Evolutionary conservation across 2,888 invertebrate species (phyloP).

Genomic region (Lasioglossum marginatum): DNA sequence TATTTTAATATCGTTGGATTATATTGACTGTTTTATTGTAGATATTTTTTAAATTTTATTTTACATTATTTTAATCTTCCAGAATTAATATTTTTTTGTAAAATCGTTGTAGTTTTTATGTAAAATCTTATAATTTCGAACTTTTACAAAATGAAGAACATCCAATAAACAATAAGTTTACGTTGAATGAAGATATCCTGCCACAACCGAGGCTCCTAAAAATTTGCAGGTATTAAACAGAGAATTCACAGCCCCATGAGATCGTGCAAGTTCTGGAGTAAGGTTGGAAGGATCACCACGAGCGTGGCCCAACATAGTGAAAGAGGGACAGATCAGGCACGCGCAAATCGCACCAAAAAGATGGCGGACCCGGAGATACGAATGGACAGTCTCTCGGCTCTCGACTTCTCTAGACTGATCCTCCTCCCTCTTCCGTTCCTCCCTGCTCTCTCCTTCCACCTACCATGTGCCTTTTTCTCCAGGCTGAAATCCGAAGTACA

Average conservation of each 20-base stretch:
- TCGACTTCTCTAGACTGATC: constrained; percentile 38
- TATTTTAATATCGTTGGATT: not conserved
- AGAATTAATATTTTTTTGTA: no score
- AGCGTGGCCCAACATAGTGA: not conserved
- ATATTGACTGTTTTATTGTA: not conserved
- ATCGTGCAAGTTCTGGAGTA: not conserved
- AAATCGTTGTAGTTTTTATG: no score
- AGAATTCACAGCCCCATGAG: not conserved
- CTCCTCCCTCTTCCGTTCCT: constrained; percentile 35
- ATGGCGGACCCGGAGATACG: constrained; percentile 64
- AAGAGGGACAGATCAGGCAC: constrained; percentile 50
- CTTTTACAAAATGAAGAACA: not conserved
- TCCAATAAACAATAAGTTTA: not conserved
- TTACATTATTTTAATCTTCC: no score
- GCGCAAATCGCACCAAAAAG: constrained; percentile 68
- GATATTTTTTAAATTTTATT: no score
- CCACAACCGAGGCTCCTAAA: rapidly evolving
- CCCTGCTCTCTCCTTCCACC: constrained; percentile 35
- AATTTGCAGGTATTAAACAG: not conserved
- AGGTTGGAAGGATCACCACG: not conserved
- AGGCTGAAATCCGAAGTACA: constrained; percentile 59
- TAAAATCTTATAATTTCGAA: no score
- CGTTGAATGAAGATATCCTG: not conserved
- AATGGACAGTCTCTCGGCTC: constrained; percentile 51
- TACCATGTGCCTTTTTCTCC: constrained; percentile 61